phyloP scores from a whole-genome alignment of 2,113 vertebrate species.

The Lamprotornis superbus region DNA sequence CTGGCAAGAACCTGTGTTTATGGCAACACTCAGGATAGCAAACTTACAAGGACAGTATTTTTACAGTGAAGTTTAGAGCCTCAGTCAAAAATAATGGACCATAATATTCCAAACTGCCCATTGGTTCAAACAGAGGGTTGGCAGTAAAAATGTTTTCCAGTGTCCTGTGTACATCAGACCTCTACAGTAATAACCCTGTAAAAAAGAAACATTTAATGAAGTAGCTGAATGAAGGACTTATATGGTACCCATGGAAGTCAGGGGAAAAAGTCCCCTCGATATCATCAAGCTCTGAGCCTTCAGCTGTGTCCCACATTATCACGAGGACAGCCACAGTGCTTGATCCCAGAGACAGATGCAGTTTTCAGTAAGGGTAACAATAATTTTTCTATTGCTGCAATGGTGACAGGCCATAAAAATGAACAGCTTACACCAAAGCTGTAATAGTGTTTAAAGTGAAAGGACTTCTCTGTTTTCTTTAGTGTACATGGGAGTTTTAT shows the following conservation, averaged over 20 bases:
- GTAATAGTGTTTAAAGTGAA: neutral
- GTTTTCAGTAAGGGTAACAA: neutral
- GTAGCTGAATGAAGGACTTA: neutral
- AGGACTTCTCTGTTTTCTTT: neutral
- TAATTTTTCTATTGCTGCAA: neutral
- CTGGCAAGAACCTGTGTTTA: slow-evolving; percentile 10
- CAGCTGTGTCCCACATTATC: neutral
- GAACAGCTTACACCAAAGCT: neutral
- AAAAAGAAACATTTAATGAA: slow-evolving; percentile 25
- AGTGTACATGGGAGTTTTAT: neutral
- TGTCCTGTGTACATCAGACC: neutral
- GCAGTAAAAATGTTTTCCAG: slow-evolving; percentile 1
- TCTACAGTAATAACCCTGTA: neutral
- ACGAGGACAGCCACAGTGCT: neutral
- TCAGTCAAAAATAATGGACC: slow-evolving; percentile 48
- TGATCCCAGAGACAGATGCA: neutral
- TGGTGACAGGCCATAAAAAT: neutral
- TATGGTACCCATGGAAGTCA: neutral
- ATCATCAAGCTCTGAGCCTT: neutral
- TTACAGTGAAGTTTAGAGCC: slow-evolving; percentile 26
- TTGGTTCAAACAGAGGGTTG: neutral
- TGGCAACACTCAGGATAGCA: neutral
- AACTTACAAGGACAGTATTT: slow-evolving; percentile 23
- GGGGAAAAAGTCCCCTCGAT: neutral
- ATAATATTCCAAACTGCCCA: slow-evolving; percentile 7